Evolutionary conservation across 1,140 invertebrate genomes (phyloP).

Genomic region (Atta cephalotes): DNA sequence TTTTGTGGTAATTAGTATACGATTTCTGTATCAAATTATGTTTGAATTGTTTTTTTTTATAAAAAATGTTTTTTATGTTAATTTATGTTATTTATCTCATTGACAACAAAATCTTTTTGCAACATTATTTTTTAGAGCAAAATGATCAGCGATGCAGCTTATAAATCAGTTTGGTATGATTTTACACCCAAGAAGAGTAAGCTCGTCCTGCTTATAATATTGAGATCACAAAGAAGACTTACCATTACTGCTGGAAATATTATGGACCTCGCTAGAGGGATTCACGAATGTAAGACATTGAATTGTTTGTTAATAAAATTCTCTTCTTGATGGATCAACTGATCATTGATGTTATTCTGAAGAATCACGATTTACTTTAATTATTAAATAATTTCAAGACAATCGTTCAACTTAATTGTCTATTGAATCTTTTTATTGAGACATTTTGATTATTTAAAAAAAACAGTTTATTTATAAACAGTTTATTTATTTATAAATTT

Average conservation of each 20-base stretch:
- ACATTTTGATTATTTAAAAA: background rate
- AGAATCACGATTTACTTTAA: background rate
- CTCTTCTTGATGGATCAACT: background rate
- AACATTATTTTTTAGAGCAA: slow-evolving; percentile 49
- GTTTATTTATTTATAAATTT: background rate
- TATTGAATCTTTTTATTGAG: background rate
- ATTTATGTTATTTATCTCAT: background rate
- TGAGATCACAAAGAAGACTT: slow-evolving; percentile 64
- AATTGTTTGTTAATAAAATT: slow-evolving; percentile 1
- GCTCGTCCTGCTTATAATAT: slow-evolving; percentile 58
- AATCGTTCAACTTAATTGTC: background rate
- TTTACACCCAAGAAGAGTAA: slow-evolving; percentile 31
- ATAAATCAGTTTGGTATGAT: slow-evolving; percentile 59
- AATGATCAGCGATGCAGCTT: slow-evolving; percentile 44
- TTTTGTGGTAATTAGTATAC: slow-evolving; percentile 1
- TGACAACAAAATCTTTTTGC: background rate
- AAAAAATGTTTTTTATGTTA: background rate
- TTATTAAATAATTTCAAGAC: background rate
- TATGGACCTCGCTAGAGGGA: slow-evolving; percentile 48
- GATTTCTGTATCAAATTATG: background rate
- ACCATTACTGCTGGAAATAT: slow-evolving; percentile 66
- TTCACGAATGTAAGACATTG: slow-evolving; percentile 60
- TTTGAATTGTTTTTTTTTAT: background rate
- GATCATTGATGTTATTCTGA: background rate
- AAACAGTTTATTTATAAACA: background rate